phyloP scores from a whole-genome alignment of 2,888 invertebrate genomes.

The Tenthredo notha region DNA sequence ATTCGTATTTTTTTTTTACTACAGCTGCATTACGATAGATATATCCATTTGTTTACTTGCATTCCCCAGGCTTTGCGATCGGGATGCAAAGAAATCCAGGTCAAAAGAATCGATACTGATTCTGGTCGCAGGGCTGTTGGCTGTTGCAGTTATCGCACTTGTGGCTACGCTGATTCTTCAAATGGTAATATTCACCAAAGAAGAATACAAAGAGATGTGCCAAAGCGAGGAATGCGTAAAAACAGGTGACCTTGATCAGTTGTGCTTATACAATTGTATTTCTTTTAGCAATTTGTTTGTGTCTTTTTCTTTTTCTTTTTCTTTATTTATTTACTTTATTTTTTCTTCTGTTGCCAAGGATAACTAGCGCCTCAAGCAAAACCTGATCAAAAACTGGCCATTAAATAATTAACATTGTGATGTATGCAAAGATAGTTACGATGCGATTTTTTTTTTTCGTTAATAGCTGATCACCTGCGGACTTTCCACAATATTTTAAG shows the following conservation, averaged over 20 bases:
- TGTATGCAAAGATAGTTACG: not conserved
- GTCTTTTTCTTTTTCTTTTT: no score
- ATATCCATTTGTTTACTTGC: constrained; percentile 27
- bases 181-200: constrained; percentile 69
- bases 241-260: constrained; percentile 79
- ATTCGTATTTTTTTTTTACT: constrained; percentile 26
- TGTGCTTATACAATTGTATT: not conserved
- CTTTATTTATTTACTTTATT: not conserved
- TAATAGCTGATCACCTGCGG: not conserved
- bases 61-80: constrained; percentile 65
- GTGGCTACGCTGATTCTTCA: constrained; percentile 73
- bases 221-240: constrained; percentile 83
- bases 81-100: constrained; percentile 68
- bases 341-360: not conserved
- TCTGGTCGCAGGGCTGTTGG: constrained; percentile 72
- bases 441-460: not conserved
- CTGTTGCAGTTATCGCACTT: constrained; percentile 73
- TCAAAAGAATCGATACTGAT: constrained; percentile 71
- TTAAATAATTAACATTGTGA: not conserved
- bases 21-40: constrained; percentile 7
- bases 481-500: not conserved
- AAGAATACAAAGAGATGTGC: constrained; percentile 78
- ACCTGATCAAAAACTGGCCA: not conserved
- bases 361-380: not conserved
- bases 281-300: not conserved